Conservation (phyloP, 1,140 invertebrate genomes). For the Drosophila albomicans region DNA sequence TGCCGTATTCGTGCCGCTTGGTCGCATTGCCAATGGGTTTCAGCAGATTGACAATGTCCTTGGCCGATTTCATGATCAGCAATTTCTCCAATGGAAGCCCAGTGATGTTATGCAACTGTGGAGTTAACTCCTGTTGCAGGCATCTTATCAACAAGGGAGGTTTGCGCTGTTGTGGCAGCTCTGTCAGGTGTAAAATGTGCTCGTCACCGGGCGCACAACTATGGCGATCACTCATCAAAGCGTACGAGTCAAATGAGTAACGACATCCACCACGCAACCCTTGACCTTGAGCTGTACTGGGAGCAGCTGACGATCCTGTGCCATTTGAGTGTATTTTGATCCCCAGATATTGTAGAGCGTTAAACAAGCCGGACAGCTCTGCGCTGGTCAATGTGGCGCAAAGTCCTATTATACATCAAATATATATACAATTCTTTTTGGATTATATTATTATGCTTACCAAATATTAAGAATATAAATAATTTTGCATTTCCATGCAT, state of each 20-base stretch:
- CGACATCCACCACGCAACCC: slow-evolving; percentile 54
- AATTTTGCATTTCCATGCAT: slow-evolving; percentile 37
- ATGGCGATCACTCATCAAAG: slow-evolving; percentile 46
- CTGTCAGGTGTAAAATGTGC: slow-evolving; percentile 65
- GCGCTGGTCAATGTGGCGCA: slow-evolving; percentile 6
- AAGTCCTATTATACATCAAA: slow-evolving; percentile 16
- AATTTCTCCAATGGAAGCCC: slow-evolving; percentile 34
- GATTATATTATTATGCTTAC: slow-evolving; percentile 13
- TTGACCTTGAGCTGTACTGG: slow-evolving; percentile 45
- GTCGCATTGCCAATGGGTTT: slow-evolving; percentile 85
- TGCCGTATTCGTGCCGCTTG: slow-evolving; percentile 86
- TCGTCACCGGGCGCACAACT: slow-evolving; percentile 63
- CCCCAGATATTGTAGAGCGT: slow-evolving; percentile 59
- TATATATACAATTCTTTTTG: no score
- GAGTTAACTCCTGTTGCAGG: slow-evolving; percentile 44
- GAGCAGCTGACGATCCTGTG: background rate
- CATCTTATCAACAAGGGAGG: slow-evolving; percentile 75
- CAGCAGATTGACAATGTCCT: slow-evolving; percentile 84
- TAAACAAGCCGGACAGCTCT: slow-evolving; percentile 58
- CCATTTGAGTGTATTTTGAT: slow-evolving; percentile 36
- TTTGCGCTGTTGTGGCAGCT: slow-evolving; percentile 51
- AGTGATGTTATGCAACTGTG: background rate
- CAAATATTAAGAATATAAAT: slow-evolving; percentile 19
- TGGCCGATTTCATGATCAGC: slow-evolving; percentile 68
- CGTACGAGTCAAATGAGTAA: slow-evolving; percentile 60